A percentile compares a stretch with the other conserved stretches of the same genome.
phyloP scores from a whole-genome alignment of 2,113 vertebrate genomes.

The Diadophis punctatus region DNA sequence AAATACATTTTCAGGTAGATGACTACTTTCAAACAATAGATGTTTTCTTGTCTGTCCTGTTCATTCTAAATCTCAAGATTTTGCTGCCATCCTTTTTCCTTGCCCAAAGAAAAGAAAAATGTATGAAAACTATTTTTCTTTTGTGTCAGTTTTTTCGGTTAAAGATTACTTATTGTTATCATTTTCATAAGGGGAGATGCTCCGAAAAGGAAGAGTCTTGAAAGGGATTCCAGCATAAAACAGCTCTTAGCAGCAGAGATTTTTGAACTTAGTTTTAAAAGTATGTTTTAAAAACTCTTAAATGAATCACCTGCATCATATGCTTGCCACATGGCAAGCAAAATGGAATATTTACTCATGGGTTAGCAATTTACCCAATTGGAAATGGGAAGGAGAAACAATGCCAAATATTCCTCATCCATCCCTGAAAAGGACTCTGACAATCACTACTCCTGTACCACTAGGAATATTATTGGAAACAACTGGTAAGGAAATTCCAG shows the following conservation, averaged over 20 bases:
- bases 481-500: background rate
- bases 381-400: background rate
- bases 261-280: background rate
- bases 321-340: background rate
- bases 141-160: background rate
- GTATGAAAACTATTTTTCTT: background rate
- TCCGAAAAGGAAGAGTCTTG: background rate
- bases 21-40: background rate
- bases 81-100: background rate
- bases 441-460: background rate
- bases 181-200: background rate
- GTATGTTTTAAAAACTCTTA: background rate
- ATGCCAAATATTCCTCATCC: background rate
- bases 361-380: background rate
- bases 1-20: background rate
- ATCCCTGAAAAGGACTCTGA: background rate
- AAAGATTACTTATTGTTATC: background rate
- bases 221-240: background rate
- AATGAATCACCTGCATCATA: background rate
- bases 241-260: background rate
- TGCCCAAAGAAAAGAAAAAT: background rate
- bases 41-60: background rate
- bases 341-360: background rate
- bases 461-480: background rate
- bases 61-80: conserved; percentile 10